These are phyloP conservation scores for Gnatocerus cornutus DNA, from an alignment of 2,888 invertebrate species.

Conservation along the genomic window DNA sequence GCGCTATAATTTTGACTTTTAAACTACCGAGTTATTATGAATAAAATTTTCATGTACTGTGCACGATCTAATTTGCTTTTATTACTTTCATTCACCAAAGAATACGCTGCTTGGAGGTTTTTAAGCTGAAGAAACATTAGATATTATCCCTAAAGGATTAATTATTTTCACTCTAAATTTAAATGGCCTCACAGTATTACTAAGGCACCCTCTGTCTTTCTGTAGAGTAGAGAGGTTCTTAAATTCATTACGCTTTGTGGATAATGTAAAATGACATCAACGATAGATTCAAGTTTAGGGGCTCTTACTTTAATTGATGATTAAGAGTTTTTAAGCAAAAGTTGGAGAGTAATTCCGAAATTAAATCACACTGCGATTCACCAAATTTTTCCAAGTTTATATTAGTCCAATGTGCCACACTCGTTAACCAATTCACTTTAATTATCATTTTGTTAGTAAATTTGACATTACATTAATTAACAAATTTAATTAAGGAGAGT, in stretches of 20 bases:
- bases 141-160: constrained; percentile 22
- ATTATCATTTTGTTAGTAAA: too few species aligned
- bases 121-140: constrained; percentile 21
- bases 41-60: constrained; percentile 43
- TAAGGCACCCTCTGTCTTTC: neutral
- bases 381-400: too few species aligned
- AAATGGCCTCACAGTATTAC: constrained; percentile 17
- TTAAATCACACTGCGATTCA: too few species aligned
- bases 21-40: constrained; percentile 36
- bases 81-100: constrained; percentile 28
- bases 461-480: neutral
- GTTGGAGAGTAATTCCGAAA: too few species aligned
- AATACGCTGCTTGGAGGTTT: constrained; percentile 27
- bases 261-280: too few species aligned
- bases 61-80: constrained; percentile 25
- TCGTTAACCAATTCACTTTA: too few species aligned
- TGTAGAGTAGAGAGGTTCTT: constrained; percentile 1
- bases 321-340: too few species aligned
- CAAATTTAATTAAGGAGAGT: neutral
- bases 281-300: too few species aligned
- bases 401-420: too few species aligned
- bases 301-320: too few species aligned
- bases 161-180: constrained; percentile 33
- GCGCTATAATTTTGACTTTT: constrained; percentile 14
- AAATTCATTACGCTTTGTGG: neutral